A percentile compares a stretch with the other conserved stretches of the same genome.
These are phyloP conservation scores for Eupithecia abbreviata DNA, from an alignment of 2,888 invertebrate species.

Conservation along the genomic window DNA sequence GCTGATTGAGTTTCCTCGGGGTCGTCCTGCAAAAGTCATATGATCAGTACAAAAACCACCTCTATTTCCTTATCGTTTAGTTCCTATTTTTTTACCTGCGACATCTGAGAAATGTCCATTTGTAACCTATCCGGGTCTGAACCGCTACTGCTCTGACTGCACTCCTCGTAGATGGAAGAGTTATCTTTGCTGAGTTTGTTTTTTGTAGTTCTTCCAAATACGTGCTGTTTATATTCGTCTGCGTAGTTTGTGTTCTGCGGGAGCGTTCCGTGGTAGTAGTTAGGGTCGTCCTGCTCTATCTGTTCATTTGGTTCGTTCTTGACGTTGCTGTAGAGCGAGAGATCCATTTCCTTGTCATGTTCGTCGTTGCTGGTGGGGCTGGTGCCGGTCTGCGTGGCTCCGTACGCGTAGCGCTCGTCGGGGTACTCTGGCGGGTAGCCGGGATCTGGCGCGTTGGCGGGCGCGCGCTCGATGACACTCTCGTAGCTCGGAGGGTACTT, in stretches of 20 bases:
- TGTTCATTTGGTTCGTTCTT: constrained; percentile 70
- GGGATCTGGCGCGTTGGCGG: constrained; percentile 49
- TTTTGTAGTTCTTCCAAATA: constrained; percentile 62
- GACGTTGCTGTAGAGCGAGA: constrained; percentile 73
- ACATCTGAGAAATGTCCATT: constrained; percentile 86
- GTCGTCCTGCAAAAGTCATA: constrained; percentile 64
- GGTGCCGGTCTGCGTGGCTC: constrained; percentile 59
- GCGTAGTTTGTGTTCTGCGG: constrained; percentile 63
- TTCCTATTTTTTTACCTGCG: constrained; percentile 64
- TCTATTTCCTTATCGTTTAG: constrained; percentile 10
- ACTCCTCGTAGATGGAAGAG: constrained; percentile 81
- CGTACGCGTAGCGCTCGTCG: constrained; percentile 72
- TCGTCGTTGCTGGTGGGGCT: constrained; percentile 73
- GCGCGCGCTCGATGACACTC: constrained; percentile 66
- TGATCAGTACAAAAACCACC: constrained; percentile 18
- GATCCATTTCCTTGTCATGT: constrained; percentile 79
- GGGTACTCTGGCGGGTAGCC: constrained; percentile 68
- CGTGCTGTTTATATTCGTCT: constrained; percentile 73
- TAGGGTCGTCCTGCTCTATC: constrained; percentile 54
- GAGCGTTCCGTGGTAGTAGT: constrained; percentile 60
- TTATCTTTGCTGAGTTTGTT: constrained; percentile 72
- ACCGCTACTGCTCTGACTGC: constrained; percentile 87
- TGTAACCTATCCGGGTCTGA: constrained; percentile 90
- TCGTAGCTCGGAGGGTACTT: constrained; percentile 68
- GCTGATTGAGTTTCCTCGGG: constrained; percentile 80